Evolutionary conservation across 92 coral and sea anemone species (phyloP).

Genomic region (Actinostola sp.): DNA sequence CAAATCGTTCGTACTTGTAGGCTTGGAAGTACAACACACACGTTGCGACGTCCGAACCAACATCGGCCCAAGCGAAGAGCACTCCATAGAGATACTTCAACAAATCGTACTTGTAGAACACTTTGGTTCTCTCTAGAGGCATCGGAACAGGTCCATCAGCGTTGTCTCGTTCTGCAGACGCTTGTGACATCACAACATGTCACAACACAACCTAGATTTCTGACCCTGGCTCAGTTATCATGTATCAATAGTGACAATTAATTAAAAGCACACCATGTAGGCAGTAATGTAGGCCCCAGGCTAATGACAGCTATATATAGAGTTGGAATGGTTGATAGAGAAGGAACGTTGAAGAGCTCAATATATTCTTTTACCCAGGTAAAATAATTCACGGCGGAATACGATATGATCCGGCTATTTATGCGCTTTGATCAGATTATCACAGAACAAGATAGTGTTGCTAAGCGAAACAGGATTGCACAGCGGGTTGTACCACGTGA

Average conservation of each 20-base stretch:
- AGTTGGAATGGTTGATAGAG: no score
- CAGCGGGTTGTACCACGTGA: neutral
- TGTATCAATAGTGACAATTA: no score
- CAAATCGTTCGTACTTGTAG: conserved; percentile 47
- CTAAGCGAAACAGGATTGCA: conserved; percentile 11
- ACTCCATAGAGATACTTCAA: conserved; percentile 54
- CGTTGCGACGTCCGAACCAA: conserved; percentile 64
- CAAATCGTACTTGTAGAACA: conserved; percentile 48
- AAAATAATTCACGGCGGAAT: no score
- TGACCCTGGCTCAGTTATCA: no score
- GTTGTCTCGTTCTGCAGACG: neutral
- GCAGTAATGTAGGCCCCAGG: no score
- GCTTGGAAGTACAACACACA: conserved; percentile 52
- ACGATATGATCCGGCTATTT: no score
- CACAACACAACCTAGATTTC: no score
- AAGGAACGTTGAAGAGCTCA: no score
- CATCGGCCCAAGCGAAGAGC: conserved; percentile 56
- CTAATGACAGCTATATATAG: no score
- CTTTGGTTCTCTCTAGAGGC: conserved; percentile 35
- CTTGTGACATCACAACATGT: neutral
- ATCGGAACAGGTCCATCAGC: neutral
- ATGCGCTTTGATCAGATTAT: no score
- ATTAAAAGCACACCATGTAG: no score
- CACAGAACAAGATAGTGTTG: neutral
- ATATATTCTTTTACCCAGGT: no score